Percentiles rank a stretch among this genome's conserved stretches.
These are phyloP conservation scores for Centropus bengalensis DNA, from an alignment of 2,113 vertebrate genomes.

Conservation along the genomic window DNA sequence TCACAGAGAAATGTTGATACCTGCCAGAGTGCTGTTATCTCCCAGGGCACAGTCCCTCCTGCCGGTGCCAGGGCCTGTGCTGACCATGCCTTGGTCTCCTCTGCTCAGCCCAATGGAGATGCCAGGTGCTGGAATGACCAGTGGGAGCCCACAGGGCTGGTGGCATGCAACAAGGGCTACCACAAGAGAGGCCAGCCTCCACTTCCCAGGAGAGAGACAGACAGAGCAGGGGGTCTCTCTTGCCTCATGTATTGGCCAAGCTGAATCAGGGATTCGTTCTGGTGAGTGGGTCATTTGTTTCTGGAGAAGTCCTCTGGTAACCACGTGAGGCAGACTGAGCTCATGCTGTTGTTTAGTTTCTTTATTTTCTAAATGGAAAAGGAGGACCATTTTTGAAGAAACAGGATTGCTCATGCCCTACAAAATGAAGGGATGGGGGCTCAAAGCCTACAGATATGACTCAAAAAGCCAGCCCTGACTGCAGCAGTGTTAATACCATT, in stretches of 20 bases:
- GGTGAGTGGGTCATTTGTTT: not conserved
- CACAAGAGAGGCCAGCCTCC: not conserved
- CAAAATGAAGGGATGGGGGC: not conserved
- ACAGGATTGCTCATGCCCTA: not conserved
- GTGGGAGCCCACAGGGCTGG: fast-evolving
- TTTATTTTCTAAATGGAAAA: not conserved
- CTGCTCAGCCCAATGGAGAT: not conserved
- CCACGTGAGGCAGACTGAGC: not conserved
- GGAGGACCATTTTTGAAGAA: not conserved
- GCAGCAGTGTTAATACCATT: not conserved
- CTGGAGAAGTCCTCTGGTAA: not conserved
- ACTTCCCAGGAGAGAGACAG: not conserved
- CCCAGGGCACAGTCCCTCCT: not conserved
- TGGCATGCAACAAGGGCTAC: not conserved
- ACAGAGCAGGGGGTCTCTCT: not conserved
- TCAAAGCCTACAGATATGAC: not conserved
- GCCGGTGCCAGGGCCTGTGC: not conserved
- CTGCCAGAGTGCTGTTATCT: not conserved
- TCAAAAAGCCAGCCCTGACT: not conserved
- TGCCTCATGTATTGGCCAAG: not conserved
- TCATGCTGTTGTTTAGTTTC: not conserved
- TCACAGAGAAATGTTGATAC: not conserved
- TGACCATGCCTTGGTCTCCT: not conserved
- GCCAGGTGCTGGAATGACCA: not conserved
- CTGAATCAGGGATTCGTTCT: not conserved